Evolutionary conservation across 2,888 invertebrate species (phyloP), one percentile per base, ranked within the genome.

Genomic region (Sarcophaga subvicina): DNA sequence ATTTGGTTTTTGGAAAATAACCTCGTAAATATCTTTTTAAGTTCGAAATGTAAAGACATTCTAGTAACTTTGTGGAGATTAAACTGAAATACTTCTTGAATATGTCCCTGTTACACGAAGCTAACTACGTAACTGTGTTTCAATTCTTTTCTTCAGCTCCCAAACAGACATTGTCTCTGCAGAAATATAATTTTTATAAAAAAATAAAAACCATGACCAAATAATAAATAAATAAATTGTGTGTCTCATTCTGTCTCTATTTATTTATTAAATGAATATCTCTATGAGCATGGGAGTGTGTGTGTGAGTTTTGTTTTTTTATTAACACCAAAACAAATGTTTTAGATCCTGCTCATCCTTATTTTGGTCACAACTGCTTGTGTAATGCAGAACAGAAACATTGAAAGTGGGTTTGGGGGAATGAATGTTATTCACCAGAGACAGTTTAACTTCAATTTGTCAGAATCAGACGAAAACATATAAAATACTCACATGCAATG

Each of bases 391-490:
- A 63, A 72, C 66, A 77, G 45, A 64, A 37, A 71, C 5, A 59
- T n/a, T 3, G 14, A 17, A 54, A 54, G 4, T n/a, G 11, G 8
- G 37, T 37, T 37, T 2, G 37, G 47, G 8, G 54, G 22, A 75
- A 69, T 25, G 67, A 22, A n/a, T 54, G 66, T 72, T 73, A 63
- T 62, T 66, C 77, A 80, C 80, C 67, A 77, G 80, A 80, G 73
- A 85, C 77, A 81, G 80, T 83, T 86, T 87, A 87, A 87, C 86
- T 75, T 87, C 78, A 80, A 83, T 86, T 86, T 86, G 86, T 86
- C 86, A 83, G 83, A 80, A 78, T 73, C 83, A 87, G 80, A 81
- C 47, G 63, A 84, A 78, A 83, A 49, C 64, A 75, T 67, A 83
- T 27, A 76, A 67, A 45, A 67, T 17, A 45, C 63, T 12, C n/a